These are phyloP conservation scores for Malacosoma neustria DNA, from an alignment of 2,888 invertebrate species.

Conservation along the genomic window DNA sequence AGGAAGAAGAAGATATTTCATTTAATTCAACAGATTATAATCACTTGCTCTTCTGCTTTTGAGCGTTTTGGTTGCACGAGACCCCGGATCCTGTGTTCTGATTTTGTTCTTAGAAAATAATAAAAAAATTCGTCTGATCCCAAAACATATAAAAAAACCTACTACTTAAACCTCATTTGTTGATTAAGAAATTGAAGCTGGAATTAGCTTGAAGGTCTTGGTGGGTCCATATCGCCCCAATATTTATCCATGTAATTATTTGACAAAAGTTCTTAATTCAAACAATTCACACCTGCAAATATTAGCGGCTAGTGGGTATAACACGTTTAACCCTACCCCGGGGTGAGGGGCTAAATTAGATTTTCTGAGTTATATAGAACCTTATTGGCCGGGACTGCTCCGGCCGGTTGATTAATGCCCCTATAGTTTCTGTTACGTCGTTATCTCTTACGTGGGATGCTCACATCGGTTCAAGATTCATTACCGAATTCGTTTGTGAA, in stretches of 20 bases:
- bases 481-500: neutral
- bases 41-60: no score
- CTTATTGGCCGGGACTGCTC: slow-evolving; percentile 44
- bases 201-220: no score
- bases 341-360: slow-evolving; percentile 44
- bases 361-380: slow-evolving; percentile 49
- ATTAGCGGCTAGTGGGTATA: slow-evolving; percentile 16
- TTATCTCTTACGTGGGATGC: neutral
- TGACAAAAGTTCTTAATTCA: neutral
- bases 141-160: no score
- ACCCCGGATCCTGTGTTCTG: no score
- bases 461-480: neutral
- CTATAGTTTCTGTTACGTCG: slow-evolving; percentile 28
- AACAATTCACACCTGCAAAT: slow-evolving; percentile 8
- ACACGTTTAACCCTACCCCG: slow-evolving; percentile 39
- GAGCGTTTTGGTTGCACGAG: no score
- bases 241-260: neutral
- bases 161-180: no score
- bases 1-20: no score
- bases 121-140: no score
- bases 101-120: no score
- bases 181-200: no score
- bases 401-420: slow-evolving; percentile 43
- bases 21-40: no score
- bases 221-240: no score